Conservation (phyloP, 2,113 vertebrate species). For the Vidua macroura region DNA sequence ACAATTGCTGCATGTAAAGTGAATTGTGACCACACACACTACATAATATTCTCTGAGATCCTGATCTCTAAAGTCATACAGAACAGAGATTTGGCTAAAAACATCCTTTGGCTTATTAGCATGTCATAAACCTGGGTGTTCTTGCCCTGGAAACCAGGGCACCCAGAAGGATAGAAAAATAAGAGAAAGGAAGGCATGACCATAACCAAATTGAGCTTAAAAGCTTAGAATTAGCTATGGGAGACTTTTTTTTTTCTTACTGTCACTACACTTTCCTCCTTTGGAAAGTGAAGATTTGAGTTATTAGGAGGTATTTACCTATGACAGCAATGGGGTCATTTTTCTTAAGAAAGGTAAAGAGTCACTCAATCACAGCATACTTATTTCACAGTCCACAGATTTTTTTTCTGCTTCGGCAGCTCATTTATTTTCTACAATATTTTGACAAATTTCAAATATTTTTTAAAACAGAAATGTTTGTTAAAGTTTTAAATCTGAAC, state of each 20-base stretch:
- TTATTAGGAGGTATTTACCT: background rate
- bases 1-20: background rate
- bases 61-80: background rate
- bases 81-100: background rate
- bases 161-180: background rate
- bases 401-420: background rate
- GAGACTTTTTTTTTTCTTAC: background rate
- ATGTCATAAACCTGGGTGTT: background rate
- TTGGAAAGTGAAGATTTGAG: background rate
- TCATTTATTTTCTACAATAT: background rate
- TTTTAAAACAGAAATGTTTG: background rate
- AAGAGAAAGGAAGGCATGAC: background rate
- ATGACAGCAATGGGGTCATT: background rate
- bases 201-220: background rate
- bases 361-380: background rate
- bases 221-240: background rate
- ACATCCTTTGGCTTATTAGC: background rate
- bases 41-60: background rate
- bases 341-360: background rate
- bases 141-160: background rate
- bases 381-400: background rate
- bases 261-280: background rate
- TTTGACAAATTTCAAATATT: background rate
- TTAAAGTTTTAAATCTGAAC: background rate
- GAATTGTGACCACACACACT: background rate